Conservation (phyloP, 2,888 invertebrate genomes). For the Yponomeuta sedellus region DNA sequence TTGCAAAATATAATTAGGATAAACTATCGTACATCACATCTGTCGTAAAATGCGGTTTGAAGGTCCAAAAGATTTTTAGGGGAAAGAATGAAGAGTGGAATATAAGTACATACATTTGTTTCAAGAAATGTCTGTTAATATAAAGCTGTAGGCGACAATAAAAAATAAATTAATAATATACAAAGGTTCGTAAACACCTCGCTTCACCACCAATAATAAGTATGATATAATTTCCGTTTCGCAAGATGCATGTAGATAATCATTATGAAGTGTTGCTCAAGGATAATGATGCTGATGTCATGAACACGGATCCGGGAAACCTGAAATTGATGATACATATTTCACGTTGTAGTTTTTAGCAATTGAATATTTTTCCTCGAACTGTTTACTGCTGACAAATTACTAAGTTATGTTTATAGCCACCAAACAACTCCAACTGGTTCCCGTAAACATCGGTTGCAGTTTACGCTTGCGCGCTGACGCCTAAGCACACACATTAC, state of each 20-base stretch:
- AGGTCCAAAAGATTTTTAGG: slow-evolving; percentile 12
- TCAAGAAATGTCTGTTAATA: slow-evolving; percentile 5
- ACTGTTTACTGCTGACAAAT: neutral
- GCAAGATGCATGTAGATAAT: slow-evolving; percentile 27
- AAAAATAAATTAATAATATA: neutral
- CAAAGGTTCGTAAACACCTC: neutral
- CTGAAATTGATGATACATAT: neutral
- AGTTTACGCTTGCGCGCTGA: neutral
- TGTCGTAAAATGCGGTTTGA: neutral
- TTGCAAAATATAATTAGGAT: neutral
- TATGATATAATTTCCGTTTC: slow-evolving; percentile 30
- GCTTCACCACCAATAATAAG: slow-evolving; percentile 21
- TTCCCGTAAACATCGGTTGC: neutral
- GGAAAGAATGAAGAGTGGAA: too few species aligned
- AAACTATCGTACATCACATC: neutral
- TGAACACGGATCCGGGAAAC: slow-evolving; percentile 20
- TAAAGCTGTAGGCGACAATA: slow-evolving; percentile 22
- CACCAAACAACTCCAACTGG: neutral
- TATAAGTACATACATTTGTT: too few species aligned
- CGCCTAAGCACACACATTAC: slow-evolving; percentile 4
- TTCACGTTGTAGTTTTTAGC: neutral
- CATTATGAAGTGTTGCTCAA: slow-evolving; percentile 27
- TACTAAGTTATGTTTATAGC: neutral
- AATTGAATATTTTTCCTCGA: neutral
- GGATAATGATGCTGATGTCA: slow-evolving; percentile 39